Percentiles rank a stretch among this genome's conserved stretches.
Evolutionary conservation across 1,140 invertebrate genomes (phyloP).

Genomic region (Penaeus japonicus): DNA sequence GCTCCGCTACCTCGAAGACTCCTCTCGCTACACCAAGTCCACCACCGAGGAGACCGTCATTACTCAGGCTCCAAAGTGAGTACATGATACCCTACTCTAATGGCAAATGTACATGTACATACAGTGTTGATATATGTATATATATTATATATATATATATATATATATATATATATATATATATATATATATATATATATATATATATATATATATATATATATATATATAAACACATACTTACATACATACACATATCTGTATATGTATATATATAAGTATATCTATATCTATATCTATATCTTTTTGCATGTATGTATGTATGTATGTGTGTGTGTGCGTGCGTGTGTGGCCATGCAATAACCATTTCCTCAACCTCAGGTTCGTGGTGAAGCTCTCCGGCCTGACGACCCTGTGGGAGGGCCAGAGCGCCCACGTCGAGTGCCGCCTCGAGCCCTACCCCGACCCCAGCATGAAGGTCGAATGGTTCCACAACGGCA

Average conservation of each 20-base stretch:
- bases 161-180: no score
- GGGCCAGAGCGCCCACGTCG: constrained; percentile 83
- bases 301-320: no score
- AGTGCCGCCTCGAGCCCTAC: constrained; percentile 62
- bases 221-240: no score
- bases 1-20: constrained; percentile 65
- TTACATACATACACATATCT: no score
- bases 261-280: no score
- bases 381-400: constrained; percentile 85
- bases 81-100: background rate
- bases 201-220: no score
- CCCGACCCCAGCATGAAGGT: constrained; percentile 61
- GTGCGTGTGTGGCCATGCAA: background rate
- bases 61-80: constrained; percentile 76
- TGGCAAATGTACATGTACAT: background rate
- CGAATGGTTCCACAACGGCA: constrained; percentile 66
- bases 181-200: no score
- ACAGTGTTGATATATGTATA: no score
- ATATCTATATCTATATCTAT: no score
- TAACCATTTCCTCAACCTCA: background rate
- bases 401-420: constrained; percentile 82
- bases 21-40: constrained; percentile 63
- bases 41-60: constrained; percentile 78
- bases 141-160: no score
- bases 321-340: no score